phyloP scores from a whole-genome alignment of 2,797 vertebrate species.

The Myotis vivesi region DNA sequence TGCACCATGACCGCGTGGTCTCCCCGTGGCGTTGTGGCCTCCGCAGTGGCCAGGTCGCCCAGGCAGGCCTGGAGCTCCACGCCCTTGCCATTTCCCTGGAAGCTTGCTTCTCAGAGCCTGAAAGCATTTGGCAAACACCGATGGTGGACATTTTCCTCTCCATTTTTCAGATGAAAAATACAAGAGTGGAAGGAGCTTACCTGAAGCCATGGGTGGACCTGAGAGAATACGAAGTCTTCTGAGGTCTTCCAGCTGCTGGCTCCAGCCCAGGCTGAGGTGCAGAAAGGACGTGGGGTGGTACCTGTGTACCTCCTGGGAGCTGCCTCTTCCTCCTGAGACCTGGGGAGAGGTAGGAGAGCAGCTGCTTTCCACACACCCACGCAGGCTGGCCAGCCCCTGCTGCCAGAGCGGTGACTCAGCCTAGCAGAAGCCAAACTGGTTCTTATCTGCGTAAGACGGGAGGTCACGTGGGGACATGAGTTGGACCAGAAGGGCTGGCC shows the following conservation, averaged over 20 bases:
- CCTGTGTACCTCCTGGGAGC: background rate
- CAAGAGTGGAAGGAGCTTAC: conserved; percentile 58
- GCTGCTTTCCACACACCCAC: conserved; percentile 32
- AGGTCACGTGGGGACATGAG: background rate
- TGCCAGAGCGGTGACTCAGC: conserved; percentile 68
- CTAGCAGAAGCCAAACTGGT: conserved; percentile 56
- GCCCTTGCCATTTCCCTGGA: background rate
- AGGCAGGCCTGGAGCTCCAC: background rate
- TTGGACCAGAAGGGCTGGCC: background rate
- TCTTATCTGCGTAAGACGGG: conserved; percentile 25
- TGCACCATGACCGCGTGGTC: background rate
- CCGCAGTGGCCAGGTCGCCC: background rate
- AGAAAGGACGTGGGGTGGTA: background rate
- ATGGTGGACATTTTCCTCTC: background rate
- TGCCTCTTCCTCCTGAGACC: background rate
- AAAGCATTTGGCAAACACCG: background rate
- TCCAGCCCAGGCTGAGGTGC: background rate
- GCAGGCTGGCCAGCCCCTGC: background rate
- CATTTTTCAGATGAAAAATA: background rate
- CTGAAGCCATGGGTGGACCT: conserved; percentile 15
- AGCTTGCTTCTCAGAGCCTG: background rate
- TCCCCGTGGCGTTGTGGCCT: background rate
- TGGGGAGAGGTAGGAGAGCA: background rate
- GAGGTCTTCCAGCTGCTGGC: background rate
- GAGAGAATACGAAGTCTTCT: background rate